Percentiles rank a stretch among this genome's conserved stretches.
These are phyloP conservation scores for Glossosoma conforme DNA, from an alignment of 1,140 invertebrate species.

Conservation along the genomic window DNA sequence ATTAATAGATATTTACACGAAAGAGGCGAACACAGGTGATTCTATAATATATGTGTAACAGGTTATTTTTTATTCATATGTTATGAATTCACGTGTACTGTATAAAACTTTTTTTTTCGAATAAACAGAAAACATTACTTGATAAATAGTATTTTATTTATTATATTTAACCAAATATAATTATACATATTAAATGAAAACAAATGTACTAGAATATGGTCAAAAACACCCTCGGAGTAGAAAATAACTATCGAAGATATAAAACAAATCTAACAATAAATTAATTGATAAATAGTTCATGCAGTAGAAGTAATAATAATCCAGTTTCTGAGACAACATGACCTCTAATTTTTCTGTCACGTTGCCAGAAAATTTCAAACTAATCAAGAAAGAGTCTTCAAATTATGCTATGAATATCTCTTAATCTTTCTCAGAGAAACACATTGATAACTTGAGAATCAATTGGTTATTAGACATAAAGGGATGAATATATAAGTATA, in stretches of 20 bases:
- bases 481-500: background rate
- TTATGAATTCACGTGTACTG: conserved; percentile 17
- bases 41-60: conserved; percentile 6
- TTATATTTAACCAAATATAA: background rate
- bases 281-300: too few relatives aligned
- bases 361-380: too few relatives aligned
- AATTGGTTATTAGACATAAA: background rate
- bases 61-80: conserved; percentile 18
- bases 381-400: background rate
- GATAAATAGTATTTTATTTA: conserved; percentile 12
- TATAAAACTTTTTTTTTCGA: conserved; percentile 25
- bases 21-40: conserved; percentile 8
- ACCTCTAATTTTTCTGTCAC: too few relatives aligned
- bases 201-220: background rate
- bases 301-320: too few relatives aligned
- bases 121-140: conserved; percentile 25
- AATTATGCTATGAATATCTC: background rate
- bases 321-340: too few relatives aligned
- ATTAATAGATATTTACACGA: conserved; percentile 13
- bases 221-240: background rate
- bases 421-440: background rate
- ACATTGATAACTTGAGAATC: background rate
- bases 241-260: too few relatives aligned
- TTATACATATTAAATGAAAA: background rate
- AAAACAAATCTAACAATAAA: too few relatives aligned